phyloP scores from a whole-genome alignment of 2,113 vertebrate genomes.

The Promerops cafer region DNA sequence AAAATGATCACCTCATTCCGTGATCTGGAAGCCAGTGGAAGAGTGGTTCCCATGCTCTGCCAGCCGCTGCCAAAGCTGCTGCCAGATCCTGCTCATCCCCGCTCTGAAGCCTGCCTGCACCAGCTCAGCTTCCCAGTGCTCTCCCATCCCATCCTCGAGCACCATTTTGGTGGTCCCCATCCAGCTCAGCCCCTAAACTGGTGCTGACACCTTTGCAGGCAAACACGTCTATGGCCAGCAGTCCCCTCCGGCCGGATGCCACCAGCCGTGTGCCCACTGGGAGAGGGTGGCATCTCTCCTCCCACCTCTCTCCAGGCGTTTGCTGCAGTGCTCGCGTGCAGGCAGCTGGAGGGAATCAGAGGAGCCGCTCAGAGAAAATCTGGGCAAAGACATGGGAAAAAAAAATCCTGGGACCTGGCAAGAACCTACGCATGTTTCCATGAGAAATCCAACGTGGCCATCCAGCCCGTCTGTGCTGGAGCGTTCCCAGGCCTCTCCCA shows the following conservation, averaged over 20 bases:
- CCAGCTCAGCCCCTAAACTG: not conserved
- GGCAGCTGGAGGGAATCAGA: conserved; percentile 54
- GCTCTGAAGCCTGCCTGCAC: not conserved
- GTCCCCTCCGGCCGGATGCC: accelerated
- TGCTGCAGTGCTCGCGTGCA: not conserved
- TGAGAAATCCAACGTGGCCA: conserved; percentile 26
- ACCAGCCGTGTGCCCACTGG: accelerated
- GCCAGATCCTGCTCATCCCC: not conserved
- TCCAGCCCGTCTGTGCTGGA: not conserved
- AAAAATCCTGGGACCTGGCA: conserved; percentile 45
- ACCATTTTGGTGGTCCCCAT: not conserved
- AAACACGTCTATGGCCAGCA: not conserved
- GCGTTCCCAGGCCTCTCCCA: not conserved
- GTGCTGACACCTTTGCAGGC: accelerated
- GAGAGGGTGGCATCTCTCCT: not conserved
- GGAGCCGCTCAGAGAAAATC: conserved; percentile 1
- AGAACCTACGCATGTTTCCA: not conserved
- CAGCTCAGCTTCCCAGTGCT: not conserved
- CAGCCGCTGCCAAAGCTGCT: accelerated
- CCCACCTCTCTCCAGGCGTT: not conserved
- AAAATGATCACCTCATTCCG: not conserved
- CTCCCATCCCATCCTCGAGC: not conserved
- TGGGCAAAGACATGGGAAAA: conserved; percentile 35
- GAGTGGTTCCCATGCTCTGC: not conserved
- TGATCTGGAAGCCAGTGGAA: accelerated